Percentiles rank a stretch among this genome's conserved stretches.
Evolutionary conservation across 2,797 vertebrate genomes (phyloP).

Genomic region (Acanthurus tractus): DNA sequence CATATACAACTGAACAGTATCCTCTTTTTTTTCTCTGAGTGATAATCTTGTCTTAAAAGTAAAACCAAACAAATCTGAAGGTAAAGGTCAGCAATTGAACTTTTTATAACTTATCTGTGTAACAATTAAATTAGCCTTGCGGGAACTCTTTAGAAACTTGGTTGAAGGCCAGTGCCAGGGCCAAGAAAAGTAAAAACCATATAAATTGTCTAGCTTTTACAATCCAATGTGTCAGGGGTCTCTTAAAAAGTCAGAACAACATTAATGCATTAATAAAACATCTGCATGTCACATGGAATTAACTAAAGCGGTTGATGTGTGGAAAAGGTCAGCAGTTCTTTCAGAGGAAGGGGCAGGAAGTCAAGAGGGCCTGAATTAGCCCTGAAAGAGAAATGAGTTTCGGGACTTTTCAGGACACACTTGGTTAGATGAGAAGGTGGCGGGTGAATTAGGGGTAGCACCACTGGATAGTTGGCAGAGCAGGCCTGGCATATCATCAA

Average conservation of each 20-base stretch:
- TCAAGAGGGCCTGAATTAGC: constrained; percentile 27
- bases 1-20: neutral
- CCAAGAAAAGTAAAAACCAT: neutral
- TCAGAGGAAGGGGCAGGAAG: constrained; percentile 26
- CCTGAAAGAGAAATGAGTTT: constrained; percentile 38
- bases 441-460: neutral
- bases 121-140: neutral
- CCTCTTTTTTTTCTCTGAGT: neutral
- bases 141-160: neutral
- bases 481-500: constrained; percentile 12
- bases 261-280: constrained; percentile 38
- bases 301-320: constrained; percentile 35
- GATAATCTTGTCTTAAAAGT: neutral
- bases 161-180: constrained; percentile 3
- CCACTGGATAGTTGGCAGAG: neutral
- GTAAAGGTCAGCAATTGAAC: constrained; percentile 14
- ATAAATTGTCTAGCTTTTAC: constrained; percentile 4
- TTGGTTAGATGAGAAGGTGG: neutral
- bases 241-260: constrained; percentile 19
- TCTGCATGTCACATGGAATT: constrained; percentile 30
- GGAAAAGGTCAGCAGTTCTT: constrained; percentile 48
- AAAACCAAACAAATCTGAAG: neutral
- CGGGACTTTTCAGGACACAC: constrained; percentile 18
- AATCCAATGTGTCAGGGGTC: neutral
- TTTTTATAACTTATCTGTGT: neutral